Percentiles rank a stretch among this genome's conserved stretches.
phyloP scores from a whole-genome alignment of 2,888 invertebrate species.

The Drosophila fungiperda region DNA sequence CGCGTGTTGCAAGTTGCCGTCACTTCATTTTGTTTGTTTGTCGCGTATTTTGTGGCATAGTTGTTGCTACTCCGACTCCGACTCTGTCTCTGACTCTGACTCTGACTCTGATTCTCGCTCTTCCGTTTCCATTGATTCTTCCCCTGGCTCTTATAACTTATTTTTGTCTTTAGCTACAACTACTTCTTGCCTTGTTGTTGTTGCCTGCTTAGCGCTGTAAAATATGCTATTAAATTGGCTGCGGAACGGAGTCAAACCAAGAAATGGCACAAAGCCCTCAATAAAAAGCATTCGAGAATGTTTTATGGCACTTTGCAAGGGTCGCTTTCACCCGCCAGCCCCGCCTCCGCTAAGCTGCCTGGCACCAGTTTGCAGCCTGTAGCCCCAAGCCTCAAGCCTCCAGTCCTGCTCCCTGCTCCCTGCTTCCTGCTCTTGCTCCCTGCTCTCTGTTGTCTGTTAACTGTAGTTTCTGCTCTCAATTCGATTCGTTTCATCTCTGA shows the following conservation, averaged over 20 bases:
- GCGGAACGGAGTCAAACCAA: conserved; percentile 67
- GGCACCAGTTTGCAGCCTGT: conserved; percentile 5
- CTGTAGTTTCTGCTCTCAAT: conserved; percentile 29
- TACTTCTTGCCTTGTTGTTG: conserved; percentile 37
- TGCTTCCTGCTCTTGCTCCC: too few species aligned
- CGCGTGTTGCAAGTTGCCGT: conserved; percentile 58
- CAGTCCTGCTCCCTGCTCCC: neutral
- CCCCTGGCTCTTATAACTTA: conserved; percentile 8
- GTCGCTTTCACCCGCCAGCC: conserved; percentile 3
- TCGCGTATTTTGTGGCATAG: conserved; percentile 53
- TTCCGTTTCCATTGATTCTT: neutral
- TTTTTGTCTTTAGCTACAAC: conserved; percentile 11
- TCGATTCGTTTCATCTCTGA: conserved; percentile 50
- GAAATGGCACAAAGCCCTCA: conserved; percentile 58
- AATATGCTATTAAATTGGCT: conserved; percentile 83
- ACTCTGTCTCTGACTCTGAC: neutral
- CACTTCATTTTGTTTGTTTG: conserved; percentile 79
- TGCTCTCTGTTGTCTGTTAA: neutral
- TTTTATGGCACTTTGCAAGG: conserved; percentile 55
- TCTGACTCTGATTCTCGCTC: neutral
- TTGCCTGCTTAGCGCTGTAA: conserved; percentile 78
- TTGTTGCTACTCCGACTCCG: conserved; percentile 28
- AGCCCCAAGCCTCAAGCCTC: neutral
- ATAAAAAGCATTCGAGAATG: conserved; percentile 62
- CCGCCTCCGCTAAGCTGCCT: neutral